These are phyloP conservation scores for Daktulosphaira vitifoliae DNA, from an alignment of 1,140 invertebrate species.

Conservation along the genomic window DNA sequence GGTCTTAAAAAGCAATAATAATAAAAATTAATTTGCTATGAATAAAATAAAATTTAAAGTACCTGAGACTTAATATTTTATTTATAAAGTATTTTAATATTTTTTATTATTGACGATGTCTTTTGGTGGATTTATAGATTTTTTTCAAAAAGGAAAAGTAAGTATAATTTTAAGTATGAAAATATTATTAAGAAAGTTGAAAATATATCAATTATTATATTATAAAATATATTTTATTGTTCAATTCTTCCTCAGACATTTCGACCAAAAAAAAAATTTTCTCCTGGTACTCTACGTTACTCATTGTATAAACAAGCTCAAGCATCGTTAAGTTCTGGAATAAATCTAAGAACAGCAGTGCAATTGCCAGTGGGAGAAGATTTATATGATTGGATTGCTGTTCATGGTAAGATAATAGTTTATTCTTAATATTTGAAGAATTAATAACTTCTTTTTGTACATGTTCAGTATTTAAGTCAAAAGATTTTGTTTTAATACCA, in stretches of 20 bases:
- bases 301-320: conserved; percentile 89
- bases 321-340: conserved; percentile 86
- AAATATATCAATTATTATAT: too few species aligned
- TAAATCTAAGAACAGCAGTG: conserved; percentile 78
- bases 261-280: conserved; percentile 81
- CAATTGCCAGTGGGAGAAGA: conserved; percentile 78
- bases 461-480: too few species aligned
- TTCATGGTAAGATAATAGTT: conserved; percentile 69
- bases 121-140: conserved; percentile 63
- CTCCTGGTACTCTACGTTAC: conserved; percentile 81
- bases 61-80: too few species aligned
- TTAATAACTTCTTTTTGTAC: too few species aligned
- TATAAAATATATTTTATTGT: neutral
- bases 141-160: conserved; percentile 75
- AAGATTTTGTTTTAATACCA: too few species aligned
- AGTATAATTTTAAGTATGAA: conserved; percentile 36
- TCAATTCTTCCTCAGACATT: conserved; percentile 63
- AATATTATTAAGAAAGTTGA: too few species aligned
- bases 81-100: too few species aligned
- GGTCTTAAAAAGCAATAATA: too few species aligned
- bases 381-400: conserved; percentile 89
- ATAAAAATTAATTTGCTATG: too few species aligned
- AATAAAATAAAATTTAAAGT: too few species aligned
- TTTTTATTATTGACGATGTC: conserved; percentile 18
- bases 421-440: neutral